Percentiles rank a stretch among this genome's conserved stretches.
Evolutionary conservation across 2,797 vertebrate genomes (phyloP).

Genomic region (Caiman crocodilus): DNA sequence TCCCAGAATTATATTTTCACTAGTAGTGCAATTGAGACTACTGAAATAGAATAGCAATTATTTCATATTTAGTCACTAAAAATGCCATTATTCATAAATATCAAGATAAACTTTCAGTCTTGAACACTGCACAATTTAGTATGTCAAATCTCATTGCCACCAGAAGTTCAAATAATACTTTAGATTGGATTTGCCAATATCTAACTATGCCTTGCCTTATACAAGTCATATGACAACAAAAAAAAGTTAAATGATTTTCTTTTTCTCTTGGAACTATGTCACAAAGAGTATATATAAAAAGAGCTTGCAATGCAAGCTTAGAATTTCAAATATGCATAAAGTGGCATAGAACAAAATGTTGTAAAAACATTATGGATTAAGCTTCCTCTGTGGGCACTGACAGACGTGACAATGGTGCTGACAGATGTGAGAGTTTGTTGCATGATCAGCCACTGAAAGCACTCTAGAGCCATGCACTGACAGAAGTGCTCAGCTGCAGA

Average conservation of each 20-base stretch:
- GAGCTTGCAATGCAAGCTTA: neutral
- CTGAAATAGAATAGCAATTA: slow-evolving; percentile 1
- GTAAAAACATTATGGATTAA: neutral
- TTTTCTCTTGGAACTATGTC: neutral
- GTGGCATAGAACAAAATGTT: neutral
- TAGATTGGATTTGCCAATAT: neutral
- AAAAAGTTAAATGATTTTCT: neutral
- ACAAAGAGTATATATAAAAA: neutral
- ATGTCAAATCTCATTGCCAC: slow-evolving; percentile 26
- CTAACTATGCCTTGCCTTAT: neutral
- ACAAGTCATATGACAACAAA: neutral
- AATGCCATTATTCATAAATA: slow-evolving; percentile 44
- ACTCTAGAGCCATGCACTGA: too few relatives aligned
- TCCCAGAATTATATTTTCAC: neutral
- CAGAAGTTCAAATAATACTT: neutral
- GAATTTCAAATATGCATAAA: neutral
- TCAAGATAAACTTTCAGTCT: slow-evolving; percentile 11
- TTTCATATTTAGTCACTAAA: slow-evolving; percentile 31
- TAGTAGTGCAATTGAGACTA: slow-evolving; percentile 10
- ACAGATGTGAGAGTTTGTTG: too few relatives aligned
- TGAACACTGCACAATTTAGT: neutral
- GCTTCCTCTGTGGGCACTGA: neutral
- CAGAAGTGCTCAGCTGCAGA: too few relatives aligned
- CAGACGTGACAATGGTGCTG: too few relatives aligned
- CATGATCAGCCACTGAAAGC: too few relatives aligned